A percentile compares a stretch with the other conserved stretches of the same genome.
phyloP scores from a whole-genome alignment of 2,797 vertebrate genomes.

The Onychomys arenicola region DNA sequence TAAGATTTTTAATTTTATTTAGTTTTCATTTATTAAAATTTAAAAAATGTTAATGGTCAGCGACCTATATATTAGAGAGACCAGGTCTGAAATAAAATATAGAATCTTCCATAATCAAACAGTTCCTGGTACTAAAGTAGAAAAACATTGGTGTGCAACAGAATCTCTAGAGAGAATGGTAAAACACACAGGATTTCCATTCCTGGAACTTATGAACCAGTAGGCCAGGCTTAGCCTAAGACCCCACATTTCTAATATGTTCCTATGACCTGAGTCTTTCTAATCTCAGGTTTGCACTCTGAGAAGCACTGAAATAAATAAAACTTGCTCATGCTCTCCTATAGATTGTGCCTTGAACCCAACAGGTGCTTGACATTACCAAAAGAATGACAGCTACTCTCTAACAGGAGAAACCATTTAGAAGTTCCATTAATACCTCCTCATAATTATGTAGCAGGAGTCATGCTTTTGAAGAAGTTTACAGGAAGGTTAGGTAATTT shows the following conservation, averaged over 20 bases:
- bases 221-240: background rate
- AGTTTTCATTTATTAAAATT: slow-evolving; percentile 54
- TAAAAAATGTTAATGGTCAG: slow-evolving; percentile 1
- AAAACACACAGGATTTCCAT: background rate
- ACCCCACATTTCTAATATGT: background rate
- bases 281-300: background rate
- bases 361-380: background rate
- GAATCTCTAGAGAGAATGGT: background rate
- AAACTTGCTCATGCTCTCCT: background rate
- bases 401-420: background rate
- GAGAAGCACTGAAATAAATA: background rate
- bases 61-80: background rate
- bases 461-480: background rate
- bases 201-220: background rate
- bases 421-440: background rate
- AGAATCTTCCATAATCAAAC: background rate
- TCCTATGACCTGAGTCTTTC: background rate
- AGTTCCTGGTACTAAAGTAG: background rate
- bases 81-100: background rate
- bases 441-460: background rate
- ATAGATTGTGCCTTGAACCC: background rate
- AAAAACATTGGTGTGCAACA: background rate
- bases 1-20: slow-evolving; percentile 49
- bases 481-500: slow-evolving; percentile 29
- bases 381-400: background rate